Conservation (phyloP, 2,113 vertebrate species). For the Ceyx margarethae region DNA sequence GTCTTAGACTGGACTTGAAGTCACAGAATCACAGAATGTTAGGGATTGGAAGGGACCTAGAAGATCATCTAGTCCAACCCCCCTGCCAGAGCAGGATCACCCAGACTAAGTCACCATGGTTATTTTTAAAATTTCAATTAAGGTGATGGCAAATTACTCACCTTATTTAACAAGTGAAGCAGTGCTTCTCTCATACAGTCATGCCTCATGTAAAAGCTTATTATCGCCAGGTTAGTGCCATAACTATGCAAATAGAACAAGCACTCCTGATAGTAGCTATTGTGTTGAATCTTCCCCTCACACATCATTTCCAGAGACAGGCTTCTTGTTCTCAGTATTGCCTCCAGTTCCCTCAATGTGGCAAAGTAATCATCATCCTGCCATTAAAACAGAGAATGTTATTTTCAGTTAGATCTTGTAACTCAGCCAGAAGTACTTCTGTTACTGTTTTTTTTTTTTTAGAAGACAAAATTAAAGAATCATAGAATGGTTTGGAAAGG, state of each 20-base stretch:
- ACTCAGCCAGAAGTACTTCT: background rate
- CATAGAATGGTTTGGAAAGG: background rate
- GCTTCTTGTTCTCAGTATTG: conserved; percentile 76
- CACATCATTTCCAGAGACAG: conserved; percentile 75
- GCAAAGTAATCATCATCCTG: conserved; percentile 89
- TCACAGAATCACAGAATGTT: no score
- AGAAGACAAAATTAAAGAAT: background rate
- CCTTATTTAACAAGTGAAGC: conserved; percentile 87
- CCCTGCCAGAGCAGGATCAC: no score
- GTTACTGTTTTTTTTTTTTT: background rate
- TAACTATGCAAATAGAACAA: conserved; percentile 92
- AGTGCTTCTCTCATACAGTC: conserved; percentile 88
- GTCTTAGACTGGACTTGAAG: background rate
- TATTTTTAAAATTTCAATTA: background rate
- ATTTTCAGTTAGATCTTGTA: background rate
- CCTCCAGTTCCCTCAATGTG: conserved; percentile 88
- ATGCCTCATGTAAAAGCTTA: conserved; percentile 92
- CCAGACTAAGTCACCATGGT: no score
- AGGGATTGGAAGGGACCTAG: no score
- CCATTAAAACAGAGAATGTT: conserved; percentile 39
- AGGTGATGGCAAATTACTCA: conserved; percentile 8
- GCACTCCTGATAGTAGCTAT: conserved; percentile 86
- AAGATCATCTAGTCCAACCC: no score
- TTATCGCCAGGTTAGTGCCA: conserved; percentile 87
- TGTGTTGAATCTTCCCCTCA: conserved; percentile 77